A percentile compares a stretch with the other conserved stretches of the same genome.
Conservation (phyloP, 2,113 vertebrate genomes). For the Pangasianodon gigas region DNA sequence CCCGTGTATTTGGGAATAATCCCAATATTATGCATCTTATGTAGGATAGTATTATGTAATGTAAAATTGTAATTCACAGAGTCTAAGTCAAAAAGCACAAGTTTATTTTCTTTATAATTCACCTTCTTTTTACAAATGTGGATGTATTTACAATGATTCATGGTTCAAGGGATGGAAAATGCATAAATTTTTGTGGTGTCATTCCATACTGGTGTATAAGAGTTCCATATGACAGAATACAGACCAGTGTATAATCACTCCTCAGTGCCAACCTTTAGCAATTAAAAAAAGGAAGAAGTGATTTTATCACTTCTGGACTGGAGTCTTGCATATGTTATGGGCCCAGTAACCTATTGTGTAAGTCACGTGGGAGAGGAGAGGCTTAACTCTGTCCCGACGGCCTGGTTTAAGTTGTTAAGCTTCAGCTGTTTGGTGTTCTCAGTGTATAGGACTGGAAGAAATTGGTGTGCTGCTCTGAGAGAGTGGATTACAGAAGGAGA, state of each 20-base stretch:
- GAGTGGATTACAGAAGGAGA: slow-evolving; percentile 30
- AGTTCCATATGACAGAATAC: not conserved
- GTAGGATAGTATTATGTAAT: not conserved
- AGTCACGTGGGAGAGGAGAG: slow-evolving; percentile 49
- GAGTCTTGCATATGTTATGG: slow-evolving; percentile 39
- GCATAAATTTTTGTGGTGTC: not conserved
- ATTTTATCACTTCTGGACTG: slow-evolving; percentile 11
- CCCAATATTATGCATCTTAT: not conserved
- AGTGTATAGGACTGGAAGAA: slow-evolving; percentile 49
- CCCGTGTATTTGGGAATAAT: not conserved
- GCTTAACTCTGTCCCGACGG: slow-evolving; percentile 40
- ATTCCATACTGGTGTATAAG: not conserved
- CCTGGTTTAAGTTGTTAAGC: slow-evolving; percentile 56
- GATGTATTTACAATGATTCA: not conserved
- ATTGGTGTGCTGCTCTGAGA: slow-evolving; percentile 52
- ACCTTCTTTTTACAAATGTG: not conserved
- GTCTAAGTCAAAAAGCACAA: not conserved
- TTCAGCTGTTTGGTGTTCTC: slow-evolving; percentile 56
- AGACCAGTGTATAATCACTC: not conserved
- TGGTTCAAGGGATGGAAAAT: no score
- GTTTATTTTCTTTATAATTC: not conserved
- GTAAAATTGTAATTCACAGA: not conserved
- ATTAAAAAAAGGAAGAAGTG: not conserved
- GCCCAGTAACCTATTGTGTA: slow-evolving; percentile 56
- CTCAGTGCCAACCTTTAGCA: not conserved